These are phyloP conservation scores for Drosophila bifasciata DNA, from an alignment of 1,140 invertebrate genomes.

Conservation along the genomic window DNA sequence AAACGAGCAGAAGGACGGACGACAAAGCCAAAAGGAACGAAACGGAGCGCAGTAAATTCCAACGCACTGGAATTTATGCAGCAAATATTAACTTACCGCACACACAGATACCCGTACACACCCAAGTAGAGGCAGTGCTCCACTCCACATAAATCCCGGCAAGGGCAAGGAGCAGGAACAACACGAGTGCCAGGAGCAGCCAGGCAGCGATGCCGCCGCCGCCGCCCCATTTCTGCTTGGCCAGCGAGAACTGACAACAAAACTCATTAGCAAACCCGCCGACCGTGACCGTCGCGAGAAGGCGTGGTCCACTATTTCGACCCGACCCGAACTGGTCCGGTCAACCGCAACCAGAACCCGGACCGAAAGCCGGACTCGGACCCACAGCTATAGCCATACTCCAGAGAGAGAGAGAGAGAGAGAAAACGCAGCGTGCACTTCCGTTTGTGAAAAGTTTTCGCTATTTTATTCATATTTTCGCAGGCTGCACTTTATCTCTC, in stretches of 20 bases:
- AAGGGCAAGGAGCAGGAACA: conserved; percentile 1
- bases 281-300: conserved; percentile 73
- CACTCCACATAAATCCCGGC: conserved; percentile 52
- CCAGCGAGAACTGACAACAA: conserved; percentile 78
- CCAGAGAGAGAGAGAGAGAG: no score
- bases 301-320: conserved; percentile 27
- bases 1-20: conserved; percentile 49
- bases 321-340: conserved; percentile 24
- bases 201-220: conserved; percentile 46
- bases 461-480: conserved; percentile 80
- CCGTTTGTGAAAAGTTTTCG: conserved; percentile 63
- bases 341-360: conserved; percentile 33
- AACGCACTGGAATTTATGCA: conserved; percentile 78
- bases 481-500: conserved; percentile 74
- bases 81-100: conserved; percentile 80
- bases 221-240: conserved; percentile 70
- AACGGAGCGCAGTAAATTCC: conserved; percentile 73
- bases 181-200: conserved; percentile 6
- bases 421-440: conserved; percentile 73
- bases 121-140: conserved; percentile 12
- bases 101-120: conserved; percentile 40
- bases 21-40: conserved; percentile 44
- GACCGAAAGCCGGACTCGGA: conserved; percentile 2
- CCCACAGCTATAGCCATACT: conserved; percentile 15
- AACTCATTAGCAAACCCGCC: conserved; percentile 79